Evolutionary conservation across 2,888 invertebrate genomes (phyloP).

Genomic region (Drosophila diplacantha): DNA sequence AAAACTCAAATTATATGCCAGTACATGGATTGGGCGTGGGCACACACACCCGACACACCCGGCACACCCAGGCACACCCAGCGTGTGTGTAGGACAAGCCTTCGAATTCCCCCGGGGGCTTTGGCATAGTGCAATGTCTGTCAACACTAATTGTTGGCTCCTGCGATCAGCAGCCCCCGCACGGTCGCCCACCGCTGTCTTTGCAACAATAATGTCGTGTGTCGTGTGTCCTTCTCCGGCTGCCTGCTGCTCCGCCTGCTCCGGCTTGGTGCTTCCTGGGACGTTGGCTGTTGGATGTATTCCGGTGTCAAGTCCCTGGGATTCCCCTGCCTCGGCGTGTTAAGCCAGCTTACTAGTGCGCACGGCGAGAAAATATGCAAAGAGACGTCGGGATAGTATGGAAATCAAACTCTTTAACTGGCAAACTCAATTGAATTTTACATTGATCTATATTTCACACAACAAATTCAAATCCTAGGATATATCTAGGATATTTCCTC

Average conservation of each 20-base stretch:
- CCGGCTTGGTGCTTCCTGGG: neutral
- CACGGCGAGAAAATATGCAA: constrained; percentile 2
- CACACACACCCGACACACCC: neutral
- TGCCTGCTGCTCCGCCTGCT: neutral
- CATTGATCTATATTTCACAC: neutral
- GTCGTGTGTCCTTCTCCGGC: constrained; percentile 32
- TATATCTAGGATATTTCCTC: neutral
- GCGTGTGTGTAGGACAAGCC: constrained; percentile 43
- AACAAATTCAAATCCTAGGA: neutral
- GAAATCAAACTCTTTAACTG: neutral
- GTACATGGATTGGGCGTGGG: constrained; percentile 35
- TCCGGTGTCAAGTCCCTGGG: constrained; percentile 17
- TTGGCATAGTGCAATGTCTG: constrained; percentile 65
- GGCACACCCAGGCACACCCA: neutral
- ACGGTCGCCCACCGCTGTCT: constrained; percentile 48
- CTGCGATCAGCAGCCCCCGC: constrained; percentile 40
- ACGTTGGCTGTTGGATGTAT: constrained; percentile 22
- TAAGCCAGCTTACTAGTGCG: constrained; percentile 46
- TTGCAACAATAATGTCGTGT: constrained; percentile 59
- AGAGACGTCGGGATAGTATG: neutral
- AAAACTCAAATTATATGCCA: constrained; percentile 42
- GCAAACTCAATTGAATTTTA: neutral
- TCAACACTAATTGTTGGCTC: constrained; percentile 70
- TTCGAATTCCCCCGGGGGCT: constrained; percentile 61
- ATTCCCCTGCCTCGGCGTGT: constrained; percentile 7